Evolutionary conservation across 2,113 vertebrate species (phyloP).

Genomic region (Takifugu flavidus): DNA sequence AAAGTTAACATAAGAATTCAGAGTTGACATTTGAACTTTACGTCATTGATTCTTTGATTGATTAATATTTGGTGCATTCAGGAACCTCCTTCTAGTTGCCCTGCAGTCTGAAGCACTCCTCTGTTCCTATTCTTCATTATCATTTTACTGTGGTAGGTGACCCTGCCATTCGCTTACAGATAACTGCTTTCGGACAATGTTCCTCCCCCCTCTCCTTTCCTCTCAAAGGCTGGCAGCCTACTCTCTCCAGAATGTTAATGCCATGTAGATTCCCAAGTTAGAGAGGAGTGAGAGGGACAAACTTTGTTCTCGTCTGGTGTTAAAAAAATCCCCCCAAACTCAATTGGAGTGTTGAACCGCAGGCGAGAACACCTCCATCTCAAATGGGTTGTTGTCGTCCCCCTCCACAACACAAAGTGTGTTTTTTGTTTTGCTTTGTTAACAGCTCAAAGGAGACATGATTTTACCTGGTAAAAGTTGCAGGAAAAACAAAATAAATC

Average conservation of each 20-base stretch:
- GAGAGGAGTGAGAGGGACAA: constrained; percentile 34
- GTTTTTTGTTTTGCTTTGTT: neutral
- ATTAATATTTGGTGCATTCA: neutral
- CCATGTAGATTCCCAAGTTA: constrained; percentile 53
- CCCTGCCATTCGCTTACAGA: constrained; percentile 75
- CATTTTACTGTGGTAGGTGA: constrained; percentile 64
- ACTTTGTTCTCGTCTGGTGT: constrained; percentile 47
- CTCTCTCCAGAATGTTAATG: constrained; percentile 71
- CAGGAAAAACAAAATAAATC: constrained; percentile 58
- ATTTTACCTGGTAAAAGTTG: constrained; percentile 58
- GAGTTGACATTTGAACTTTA: no score
- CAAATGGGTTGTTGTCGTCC: neutral
- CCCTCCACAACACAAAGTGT: neutral
- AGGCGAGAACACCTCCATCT: constrained; percentile 27
- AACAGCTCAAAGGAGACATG: constrained; percentile 37
- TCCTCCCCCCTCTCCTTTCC: constrained; percentile 39
- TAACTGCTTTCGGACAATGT: constrained; percentile 69
- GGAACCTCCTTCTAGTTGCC: neutral
- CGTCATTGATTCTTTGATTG: no score
- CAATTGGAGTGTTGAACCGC: constrained; percentile 55
- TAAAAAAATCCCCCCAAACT: constrained; percentile 50
- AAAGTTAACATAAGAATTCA: no score
- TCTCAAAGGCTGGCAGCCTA: constrained; percentile 55
- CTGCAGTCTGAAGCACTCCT: constrained; percentile 37
- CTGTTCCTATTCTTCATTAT: constrained; percentile 65